Conservation (phyloP, 2,888 invertebrate species). For the Phaonia tiefii region DNA sequence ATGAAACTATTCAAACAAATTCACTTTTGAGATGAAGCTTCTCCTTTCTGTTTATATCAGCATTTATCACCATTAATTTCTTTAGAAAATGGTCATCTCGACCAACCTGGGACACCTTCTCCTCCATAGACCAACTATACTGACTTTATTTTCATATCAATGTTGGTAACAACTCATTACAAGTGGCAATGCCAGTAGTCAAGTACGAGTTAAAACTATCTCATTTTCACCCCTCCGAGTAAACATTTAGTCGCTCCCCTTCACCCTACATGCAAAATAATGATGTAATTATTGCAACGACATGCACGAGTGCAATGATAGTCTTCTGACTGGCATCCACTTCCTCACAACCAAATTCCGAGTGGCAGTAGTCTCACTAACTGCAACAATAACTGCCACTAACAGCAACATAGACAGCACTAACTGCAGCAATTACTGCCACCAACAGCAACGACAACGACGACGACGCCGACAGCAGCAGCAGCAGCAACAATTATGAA, state of each 20-base stretch:
- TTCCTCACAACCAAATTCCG: constrained; percentile 38
- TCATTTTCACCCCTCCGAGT: constrained; percentile 30
- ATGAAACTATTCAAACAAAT: no score
- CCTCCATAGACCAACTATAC: neutral
- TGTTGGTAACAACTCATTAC: constrained; percentile 1
- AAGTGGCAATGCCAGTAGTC: neutral
- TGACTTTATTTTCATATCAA: constrained; percentile 30
- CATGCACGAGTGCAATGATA: constrained; percentile 59
- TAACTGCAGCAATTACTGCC: neutral
- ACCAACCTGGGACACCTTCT: constrained; percentile 47
- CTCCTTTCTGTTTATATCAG: no score
- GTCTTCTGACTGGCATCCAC: constrained; percentile 17
- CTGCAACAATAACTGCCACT: neutral
- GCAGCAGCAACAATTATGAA: neutral
- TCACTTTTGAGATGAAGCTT: no score
- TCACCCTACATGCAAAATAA: constrained; percentile 11
- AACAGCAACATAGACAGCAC: neutral
- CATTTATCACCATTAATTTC: no score
- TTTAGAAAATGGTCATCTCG: no score
- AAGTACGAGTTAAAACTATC: constrained; percentile 43
- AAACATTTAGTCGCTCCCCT: neutral
- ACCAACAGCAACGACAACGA: constrained; percentile 41
- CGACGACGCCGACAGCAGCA: no score
- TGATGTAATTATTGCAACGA: constrained; percentile 41
- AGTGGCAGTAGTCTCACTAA: constrained; percentile 13